Evolutionary conservation across 2,113 vertebrate genomes (phyloP), one percentile per base, ranked within the genome.

Genomic region (Pachypanchax playfairii): DNA sequence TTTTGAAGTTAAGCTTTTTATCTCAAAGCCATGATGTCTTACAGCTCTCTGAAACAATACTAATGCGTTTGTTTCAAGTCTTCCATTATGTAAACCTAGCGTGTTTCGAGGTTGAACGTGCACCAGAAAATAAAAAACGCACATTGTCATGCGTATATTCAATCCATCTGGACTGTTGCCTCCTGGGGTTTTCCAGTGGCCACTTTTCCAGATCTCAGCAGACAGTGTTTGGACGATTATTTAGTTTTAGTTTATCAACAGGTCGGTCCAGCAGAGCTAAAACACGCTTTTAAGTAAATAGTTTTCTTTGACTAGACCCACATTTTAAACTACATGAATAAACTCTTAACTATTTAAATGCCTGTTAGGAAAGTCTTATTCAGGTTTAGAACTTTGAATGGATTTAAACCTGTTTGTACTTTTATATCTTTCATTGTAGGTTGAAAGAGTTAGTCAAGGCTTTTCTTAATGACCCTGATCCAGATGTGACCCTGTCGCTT

Each of bases 401-500:
- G 18, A 53, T n/a, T 15, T 8, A 29, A 33, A 18, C 49, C 0
- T 85, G 17, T n/a, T n/a, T 62, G 33, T 73, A 18, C 75, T 13
- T 73, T 29, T 4, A 14, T 56, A 55, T 89, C 25, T 43, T 43
- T 89, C n/a, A 90, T 31, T 88, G 66, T 84, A 99, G 97, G 72
- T 79, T 97, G 79, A 88, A 93, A 56, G 90, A 94, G 53, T 82
- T 89, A 48, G 70, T 94, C 43, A 84, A 87, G 65, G 55, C 46
- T 5, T 99, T 94, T 89, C 65, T 99, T 2, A 77, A 94, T 66
- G 94, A 98, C 64, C 70, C 83, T 17, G 94, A 96, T 79, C 92
- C 93, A 48, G 92, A 94, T 4, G 89, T 80, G 24, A 88, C 73
- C 35, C 84, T 98, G 36, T 93, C 94, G 21, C 73, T 98, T 73